These are phyloP conservation scores for Vannuccia rotundouncinata DNA, from an alignment of 2,888 invertebrate species.

Conservation along the genomic window DNA sequence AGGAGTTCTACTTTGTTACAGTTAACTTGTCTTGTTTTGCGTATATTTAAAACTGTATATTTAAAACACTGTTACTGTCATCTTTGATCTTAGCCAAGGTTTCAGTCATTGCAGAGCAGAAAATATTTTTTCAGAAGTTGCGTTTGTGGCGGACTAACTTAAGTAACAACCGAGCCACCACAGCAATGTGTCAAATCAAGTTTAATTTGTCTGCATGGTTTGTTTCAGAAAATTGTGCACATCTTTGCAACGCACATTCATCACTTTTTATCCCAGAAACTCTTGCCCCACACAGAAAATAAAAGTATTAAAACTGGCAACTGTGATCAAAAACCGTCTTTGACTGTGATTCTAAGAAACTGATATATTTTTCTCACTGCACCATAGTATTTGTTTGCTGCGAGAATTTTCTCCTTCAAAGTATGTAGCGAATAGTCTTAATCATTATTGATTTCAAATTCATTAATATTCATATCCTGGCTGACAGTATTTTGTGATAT, in stretches of 20 bases:
- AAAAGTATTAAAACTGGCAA: conserved; percentile 17
- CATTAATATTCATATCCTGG: not conserved
- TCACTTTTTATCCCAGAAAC: conserved; percentile 3
- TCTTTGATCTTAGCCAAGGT: conserved; percentile 1
- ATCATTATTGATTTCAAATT: conserved; percentile 10
- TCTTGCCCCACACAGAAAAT: not conserved
- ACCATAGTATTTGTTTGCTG: not conserved
- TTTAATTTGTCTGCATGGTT: not conserved
- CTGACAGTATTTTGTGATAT: not conserved
- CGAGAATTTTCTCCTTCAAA: not conserved
- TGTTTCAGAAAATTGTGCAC: not conserved
- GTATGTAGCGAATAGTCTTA: not conserved
- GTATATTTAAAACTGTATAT: too few species aligned
- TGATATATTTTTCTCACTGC: not conserved
- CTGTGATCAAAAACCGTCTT: too few species aligned
- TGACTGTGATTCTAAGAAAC: conserved; percentile 12
- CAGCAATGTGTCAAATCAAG: not conserved
- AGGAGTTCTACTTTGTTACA: not conserved
- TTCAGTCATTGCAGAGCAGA: conserved; percentile 1
- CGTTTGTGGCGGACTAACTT: not conserved
- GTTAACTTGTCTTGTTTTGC: conserved; percentile 8
- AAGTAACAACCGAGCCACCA: not conserved
- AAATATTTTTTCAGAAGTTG: conserved; percentile 14
- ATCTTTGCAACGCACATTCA: not conserved
- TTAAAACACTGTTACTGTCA: conserved; percentile 8